A percentile compares a stretch with the other conserved stretches of the same genome.
phyloP scores from a whole-genome alignment of 2,113 vertebrate genomes.

The Stomatorhinus ivindoensis region DNA sequence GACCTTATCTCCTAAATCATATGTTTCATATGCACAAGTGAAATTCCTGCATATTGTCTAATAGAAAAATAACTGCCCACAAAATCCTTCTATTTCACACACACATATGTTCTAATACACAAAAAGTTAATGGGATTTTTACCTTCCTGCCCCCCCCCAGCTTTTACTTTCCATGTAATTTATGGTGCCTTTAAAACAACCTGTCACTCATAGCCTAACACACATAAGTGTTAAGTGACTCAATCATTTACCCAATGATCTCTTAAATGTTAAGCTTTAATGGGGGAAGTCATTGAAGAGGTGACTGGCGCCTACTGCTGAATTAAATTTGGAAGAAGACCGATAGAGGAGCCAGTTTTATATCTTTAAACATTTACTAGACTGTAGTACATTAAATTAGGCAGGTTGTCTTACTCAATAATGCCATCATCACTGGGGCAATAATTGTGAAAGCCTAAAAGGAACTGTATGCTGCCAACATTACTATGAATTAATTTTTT shows the following conservation, averaged over 20 bases:
- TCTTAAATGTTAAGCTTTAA: constrained; percentile 67
- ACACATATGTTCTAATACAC: constrained; percentile 54
- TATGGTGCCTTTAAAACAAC: constrained; percentile 61
- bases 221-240: constrained; percentile 67
- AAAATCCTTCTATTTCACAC: neutral
- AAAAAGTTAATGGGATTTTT: constrained; percentile 60
- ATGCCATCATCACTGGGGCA: constrained; percentile 42
- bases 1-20: neutral
- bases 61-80: neutral
- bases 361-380: constrained; percentile 59
- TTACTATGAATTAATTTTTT: neutral
- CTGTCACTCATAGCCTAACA: constrained; percentile 64
- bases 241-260: constrained; percentile 66
- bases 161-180: constrained; percentile 72
- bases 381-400: constrained; percentile 57
- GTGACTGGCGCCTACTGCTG: constrained; percentile 60
- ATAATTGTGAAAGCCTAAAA: constrained; percentile 45
- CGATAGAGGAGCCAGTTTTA: constrained; percentile 42
- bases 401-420: constrained; percentile 46
- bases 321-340: constrained; percentile 45
- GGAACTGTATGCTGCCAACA: neutral
- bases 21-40: neutral
- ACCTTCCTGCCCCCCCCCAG: constrained; percentile 45
- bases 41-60: neutral
- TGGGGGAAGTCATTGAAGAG: constrained; percentile 50